Conservation (phyloP, 2,113 vertebrate genomes). For the Lophius piscatorius region DNA sequence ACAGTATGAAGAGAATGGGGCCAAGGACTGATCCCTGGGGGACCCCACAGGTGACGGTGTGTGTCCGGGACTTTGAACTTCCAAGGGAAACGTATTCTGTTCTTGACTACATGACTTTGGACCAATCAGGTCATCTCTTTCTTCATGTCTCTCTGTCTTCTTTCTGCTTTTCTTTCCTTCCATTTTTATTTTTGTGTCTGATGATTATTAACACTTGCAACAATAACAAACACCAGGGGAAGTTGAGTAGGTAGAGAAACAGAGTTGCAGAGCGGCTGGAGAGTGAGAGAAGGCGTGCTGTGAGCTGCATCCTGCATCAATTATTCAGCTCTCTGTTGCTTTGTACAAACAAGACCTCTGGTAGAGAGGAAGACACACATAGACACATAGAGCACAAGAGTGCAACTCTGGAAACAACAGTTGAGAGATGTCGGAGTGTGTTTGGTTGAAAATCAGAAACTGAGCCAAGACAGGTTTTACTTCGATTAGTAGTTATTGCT, state of each 20-base stretch:
- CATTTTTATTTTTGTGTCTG: conserved; percentile 44
- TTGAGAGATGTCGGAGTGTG: too few relatives aligned
- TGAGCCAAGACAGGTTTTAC: too few relatives aligned
- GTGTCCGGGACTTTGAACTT: too few relatives aligned
- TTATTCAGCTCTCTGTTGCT: conserved; percentile 91
- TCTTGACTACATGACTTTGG: too few relatives aligned
- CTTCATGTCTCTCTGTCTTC: too few relatives aligned
- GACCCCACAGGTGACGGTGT: too few relatives aligned
- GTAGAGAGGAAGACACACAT: conserved; percentile 76
- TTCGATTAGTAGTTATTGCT: too few relatives aligned
- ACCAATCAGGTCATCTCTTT: too few relatives aligned
- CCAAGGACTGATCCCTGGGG: too few relatives aligned
- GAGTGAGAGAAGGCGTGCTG: conserved; percentile 65
- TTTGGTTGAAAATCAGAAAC: too few relatives aligned
- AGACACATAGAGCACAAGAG: conserved; percentile 1
- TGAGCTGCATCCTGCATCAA: conserved; percentile 83
- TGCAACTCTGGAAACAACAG: background rate
- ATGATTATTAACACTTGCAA: conserved; percentile 38
- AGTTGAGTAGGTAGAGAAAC: background rate
- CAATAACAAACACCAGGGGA: conserved; percentile 33
- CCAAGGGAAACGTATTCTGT: too few relatives aligned
- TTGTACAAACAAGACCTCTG: conserved; percentile 88
- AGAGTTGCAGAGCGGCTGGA: background rate
- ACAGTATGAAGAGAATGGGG: too few relatives aligned
- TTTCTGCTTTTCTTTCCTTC: background rate